Evolutionary conservation across 2,113 vertebrate genomes (phyloP), one percentile per base, ranked within the genome.

Genomic region (Channa argus): DNA sequence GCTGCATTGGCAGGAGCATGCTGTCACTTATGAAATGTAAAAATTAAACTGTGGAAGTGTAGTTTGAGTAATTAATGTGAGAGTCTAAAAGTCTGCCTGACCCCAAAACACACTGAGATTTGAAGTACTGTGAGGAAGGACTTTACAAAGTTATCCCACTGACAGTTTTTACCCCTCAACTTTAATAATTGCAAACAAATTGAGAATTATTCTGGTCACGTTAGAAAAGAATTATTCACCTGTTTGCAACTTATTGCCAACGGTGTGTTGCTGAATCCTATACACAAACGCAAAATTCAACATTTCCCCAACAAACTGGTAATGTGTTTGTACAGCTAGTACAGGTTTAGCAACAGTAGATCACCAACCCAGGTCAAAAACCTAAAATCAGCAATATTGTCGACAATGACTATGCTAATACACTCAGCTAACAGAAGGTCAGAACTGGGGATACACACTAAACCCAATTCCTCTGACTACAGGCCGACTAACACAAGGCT

Each of bases 391-490:
- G 36, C 52, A 59, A 60, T 54, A 83, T 59, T 37, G 53, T 68
- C 49, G 33, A 53, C 59, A 37, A 2, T 43, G 67, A 34, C 67
- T 58, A 43, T 52, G 44, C 33, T 5, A n/a, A 51, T 65, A 61
- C 56, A 51, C 54, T 46, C 50, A 72, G 63, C 50, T 53, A 38
- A 45, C 50, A 0, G 60, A 41, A 45, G 46, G 65, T 74, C 61
- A 60, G 45, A 54, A 13, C 38, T 9, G 51, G 6, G 10, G 12
- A 53, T 6, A 72, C 43, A 72, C 39, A 58, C 62, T 8, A 54
- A 63, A 74, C 47, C 65, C 44, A 10, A 55, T 58, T 55, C 74
- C 82, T 75, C 66, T 49, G 41, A 9, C 56, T 46, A 44, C 49
- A 66, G 44, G 65, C 34, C 8, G 56, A 71, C 39, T 5, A 24